Evolutionary conservation across 2,888 invertebrate genomes (phyloP).

Genomic region (Muscina levida): DNA sequence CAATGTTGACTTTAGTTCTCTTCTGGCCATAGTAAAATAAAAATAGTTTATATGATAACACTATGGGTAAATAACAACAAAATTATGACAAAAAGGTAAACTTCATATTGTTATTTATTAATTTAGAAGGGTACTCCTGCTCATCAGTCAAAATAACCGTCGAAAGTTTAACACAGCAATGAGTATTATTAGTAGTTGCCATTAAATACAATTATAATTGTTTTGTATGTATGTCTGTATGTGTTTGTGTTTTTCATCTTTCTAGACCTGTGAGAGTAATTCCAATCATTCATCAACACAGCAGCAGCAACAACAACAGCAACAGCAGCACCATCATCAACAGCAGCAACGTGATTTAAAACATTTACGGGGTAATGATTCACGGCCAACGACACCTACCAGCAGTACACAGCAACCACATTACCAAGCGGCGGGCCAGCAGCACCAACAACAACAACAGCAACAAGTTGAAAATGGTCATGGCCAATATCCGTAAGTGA

Average conservation of each 20-base stretch:
- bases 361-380: slow-evolving; percentile 80
- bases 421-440: slow-evolving; percentile 34
- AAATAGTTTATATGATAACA: slow-evolving; percentile 35
- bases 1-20: slow-evolving; percentile 25
- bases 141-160: neutral
- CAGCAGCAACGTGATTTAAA: slow-evolving; percentile 79
- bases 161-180: neutral
- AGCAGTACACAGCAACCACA: slow-evolving; percentile 60
- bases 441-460: slow-evolving; percentile 66
- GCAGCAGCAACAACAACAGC: slow-evolving; percentile 15
- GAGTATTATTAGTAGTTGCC: no score
- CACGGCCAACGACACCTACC: slow-evolving; percentile 79
- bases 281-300: slow-evolving; percentile 75
- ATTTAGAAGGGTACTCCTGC: no score
- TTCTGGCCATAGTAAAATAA: slow-evolving; percentile 13
- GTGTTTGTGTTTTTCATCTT: slow-evolving; percentile 70
- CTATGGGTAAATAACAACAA: slow-evolving; percentile 12
- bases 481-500: slow-evolving; percentile 79
- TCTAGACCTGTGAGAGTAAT: slow-evolving; percentile 83
- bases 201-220: neutral
- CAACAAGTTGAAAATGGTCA: slow-evolving; percentile 79
- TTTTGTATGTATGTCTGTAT: neutral
- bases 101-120: slow-evolving; percentile 1
- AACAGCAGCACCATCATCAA: no score
- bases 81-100: slow-evolving; percentile 3